Conservation (phyloP, 2,113 vertebrate species). For the Caranx melampygus region DNA sequence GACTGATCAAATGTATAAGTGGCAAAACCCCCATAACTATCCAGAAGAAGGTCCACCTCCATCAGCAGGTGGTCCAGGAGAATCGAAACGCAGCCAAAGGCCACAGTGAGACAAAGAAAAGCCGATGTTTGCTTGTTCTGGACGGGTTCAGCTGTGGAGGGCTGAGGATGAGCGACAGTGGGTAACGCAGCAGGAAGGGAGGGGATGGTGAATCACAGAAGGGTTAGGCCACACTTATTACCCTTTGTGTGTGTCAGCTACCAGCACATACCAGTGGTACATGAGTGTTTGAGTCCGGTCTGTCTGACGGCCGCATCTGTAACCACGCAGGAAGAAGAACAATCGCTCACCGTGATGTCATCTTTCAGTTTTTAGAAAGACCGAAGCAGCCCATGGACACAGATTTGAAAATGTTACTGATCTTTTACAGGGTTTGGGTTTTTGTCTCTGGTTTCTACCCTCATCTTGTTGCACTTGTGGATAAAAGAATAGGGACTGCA, state of each 20-base stretch:
- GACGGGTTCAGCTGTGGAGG: constrained; percentile 23
- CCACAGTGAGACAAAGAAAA: too few relatives aligned
- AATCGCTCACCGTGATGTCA: background rate
- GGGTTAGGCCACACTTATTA: constrained; percentile 39
- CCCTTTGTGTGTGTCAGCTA: constrained; percentile 51
- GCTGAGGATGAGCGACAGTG: constrained; percentile 40
- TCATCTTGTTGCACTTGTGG: background rate
- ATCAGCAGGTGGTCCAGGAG: constrained; percentile 11
- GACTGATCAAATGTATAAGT: too few relatives aligned
- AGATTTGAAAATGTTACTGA: background rate
- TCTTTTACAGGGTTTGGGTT: background rate
- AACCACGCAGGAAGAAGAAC: constrained; percentile 3
- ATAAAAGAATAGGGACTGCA: background rate
- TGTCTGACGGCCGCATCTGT: constrained; percentile 2
- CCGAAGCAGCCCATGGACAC: background rate
- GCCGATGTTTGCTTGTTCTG: constrained; percentile 42
- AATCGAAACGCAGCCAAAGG: background rate
- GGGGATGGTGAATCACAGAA: constrained; percentile 50
- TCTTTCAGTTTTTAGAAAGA: background rate
- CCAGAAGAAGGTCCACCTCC: too few relatives aligned
- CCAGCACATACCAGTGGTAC: constrained; percentile 60
- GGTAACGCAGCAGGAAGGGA: constrained; percentile 51
- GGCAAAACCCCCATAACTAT: too few relatives aligned
- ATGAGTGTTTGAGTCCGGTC: constrained; percentile 14
- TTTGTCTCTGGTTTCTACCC: background rate